These are phyloP conservation scores for Anableps anableps DNA, from an alignment of 2,797 vertebrate species.

Conservation along the genomic window DNA sequence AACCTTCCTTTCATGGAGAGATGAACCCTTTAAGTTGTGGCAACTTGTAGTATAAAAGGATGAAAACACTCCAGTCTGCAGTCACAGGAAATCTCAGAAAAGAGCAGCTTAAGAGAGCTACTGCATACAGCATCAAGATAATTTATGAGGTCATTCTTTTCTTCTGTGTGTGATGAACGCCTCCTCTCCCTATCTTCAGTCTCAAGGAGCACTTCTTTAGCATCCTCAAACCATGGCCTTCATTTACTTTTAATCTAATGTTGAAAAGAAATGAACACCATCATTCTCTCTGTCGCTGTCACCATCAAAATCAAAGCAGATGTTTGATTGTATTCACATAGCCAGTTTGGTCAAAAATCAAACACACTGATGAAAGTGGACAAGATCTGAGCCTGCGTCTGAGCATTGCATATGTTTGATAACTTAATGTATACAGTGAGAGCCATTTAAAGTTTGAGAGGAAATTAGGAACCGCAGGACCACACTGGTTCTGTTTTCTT, in stretches of 20 bases:
- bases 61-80: not conserved
- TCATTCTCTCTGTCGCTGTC: not conserved
- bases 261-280: not conserved
- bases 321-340: not conserved
- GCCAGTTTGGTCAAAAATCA: not conserved
- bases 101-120: not conserved
- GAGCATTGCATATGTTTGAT: not conserved
- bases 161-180: not conserved
- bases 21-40: not conserved
- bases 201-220: not conserved
- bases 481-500: slow-evolving; percentile 3
- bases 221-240: not conserved
- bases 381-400: not conserved
- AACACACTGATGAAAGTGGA: not conserved
- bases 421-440: not conserved
- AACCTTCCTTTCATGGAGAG: not conserved
- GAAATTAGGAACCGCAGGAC: not conserved
- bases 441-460: not conserved
- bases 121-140: not conserved
- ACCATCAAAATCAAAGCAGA: not conserved
- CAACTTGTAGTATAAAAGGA: not conserved
- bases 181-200: not conserved
- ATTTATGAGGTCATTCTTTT: not conserved
- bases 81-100: not conserved
- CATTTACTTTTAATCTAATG: not conserved